phyloP scores from a whole-genome alignment of 2,113 vertebrate species.

The Phodopus roborovskii region DNA sequence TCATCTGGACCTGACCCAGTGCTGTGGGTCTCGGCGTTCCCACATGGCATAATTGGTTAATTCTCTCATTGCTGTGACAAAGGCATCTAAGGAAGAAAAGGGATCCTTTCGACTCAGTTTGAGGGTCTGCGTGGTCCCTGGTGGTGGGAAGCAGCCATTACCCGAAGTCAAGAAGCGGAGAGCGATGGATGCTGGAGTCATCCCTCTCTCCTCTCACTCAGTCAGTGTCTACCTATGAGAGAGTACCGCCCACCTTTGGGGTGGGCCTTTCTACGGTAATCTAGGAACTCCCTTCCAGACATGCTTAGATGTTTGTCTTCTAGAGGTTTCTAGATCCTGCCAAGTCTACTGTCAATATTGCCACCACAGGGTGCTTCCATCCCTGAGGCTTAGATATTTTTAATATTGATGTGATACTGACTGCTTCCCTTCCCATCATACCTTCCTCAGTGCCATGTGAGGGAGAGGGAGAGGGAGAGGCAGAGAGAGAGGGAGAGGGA shows the following conservation, averaged over 20 bases:
- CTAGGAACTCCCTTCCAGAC: neutral
- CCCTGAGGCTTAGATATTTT: neutral
- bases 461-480: neutral
- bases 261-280: neutral
- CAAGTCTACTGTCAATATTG: neutral
- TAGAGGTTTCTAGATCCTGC: neutral
- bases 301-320: neutral
- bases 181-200: too few species aligned
- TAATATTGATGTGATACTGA: too few species aligned
- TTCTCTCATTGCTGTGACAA: neutral
- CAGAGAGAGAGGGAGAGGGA: neutral
- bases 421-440: neutral
- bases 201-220: fast-evolving
- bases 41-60: neutral
- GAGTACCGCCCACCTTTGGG: too few species aligned
- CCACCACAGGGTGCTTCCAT: neutral
- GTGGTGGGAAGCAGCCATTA: neutral
- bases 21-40: neutral
- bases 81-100: neutral
- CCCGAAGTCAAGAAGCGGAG: neutral
- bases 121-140: neutral
- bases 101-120: neutral
- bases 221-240: neutral
- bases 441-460: neutral
- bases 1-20: neutral